Percentiles rank a stretch among this genome's conserved stretches.
phyloP scores from a whole-genome alignment of 1,140 invertebrate genomes.

The Araneus ventricosus region DNA sequence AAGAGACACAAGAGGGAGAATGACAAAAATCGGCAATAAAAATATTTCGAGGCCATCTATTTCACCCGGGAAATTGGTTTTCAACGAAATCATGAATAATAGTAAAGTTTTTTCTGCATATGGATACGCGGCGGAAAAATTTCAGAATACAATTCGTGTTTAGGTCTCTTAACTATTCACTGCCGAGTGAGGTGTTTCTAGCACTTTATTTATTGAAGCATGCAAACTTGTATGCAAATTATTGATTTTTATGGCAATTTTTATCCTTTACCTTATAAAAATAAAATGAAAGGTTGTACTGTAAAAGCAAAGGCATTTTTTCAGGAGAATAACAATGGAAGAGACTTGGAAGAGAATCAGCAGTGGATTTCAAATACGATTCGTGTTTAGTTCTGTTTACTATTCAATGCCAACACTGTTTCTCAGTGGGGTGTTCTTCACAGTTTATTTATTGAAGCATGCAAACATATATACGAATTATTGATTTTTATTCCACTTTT shows the following conservation, averaged over 20 bases:
- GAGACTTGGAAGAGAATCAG: no score
- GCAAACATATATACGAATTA: no score
- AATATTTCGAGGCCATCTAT: constrained; percentile 64
- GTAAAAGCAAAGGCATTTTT: no score
- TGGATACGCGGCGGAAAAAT: background rate
- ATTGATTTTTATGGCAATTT: background rate
- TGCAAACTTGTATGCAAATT: background rate
- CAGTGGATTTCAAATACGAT: no score
- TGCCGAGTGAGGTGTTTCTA: background rate
- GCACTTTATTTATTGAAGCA: background rate
- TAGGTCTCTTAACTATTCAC: background rate
- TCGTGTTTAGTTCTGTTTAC: no score
- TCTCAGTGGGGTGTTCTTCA: no score
- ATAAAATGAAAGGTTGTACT: no score
- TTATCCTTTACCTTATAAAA: background rate
- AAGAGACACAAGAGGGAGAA: constrained; percentile 67
- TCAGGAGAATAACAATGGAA: no score
- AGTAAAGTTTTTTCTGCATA: constrained; percentile 5
- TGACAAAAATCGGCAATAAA: constrained; percentile 73
- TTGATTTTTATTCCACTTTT: no score
- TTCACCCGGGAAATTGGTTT: constrained; percentile 47
- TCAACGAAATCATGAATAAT: constrained; percentile 65
- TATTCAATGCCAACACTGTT: no score
- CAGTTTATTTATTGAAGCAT: no score
- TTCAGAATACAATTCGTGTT: background rate